Evolutionary conservation across 2,888 invertebrate genomes (phyloP), one percentile per base, ranked within the genome.

Genomic region (Sarcophaga subvicina): DNA sequence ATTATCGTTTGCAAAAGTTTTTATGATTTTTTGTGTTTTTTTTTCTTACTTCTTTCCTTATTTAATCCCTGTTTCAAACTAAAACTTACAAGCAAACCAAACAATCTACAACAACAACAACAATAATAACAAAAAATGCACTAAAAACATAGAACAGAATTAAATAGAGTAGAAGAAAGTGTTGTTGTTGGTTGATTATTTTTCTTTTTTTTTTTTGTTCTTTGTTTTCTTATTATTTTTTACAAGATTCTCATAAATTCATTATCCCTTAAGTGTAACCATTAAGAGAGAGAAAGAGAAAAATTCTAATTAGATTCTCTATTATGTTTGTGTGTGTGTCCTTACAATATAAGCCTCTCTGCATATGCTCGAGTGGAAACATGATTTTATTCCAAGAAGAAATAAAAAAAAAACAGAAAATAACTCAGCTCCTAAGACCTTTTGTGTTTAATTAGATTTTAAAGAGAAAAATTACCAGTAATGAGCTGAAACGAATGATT

Each of bases 271-370:
- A 75, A 86, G 82, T 82, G 75, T 49, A 69, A 54, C 67, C 79
- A 86, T 86, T 82, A 80, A 82, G 75, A 59, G 66, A 27, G 17
- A 12, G 54, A 54, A 5, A 79, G 82, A 76, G 75, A 54, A 1
- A 79, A 86, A 76, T 71, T 82, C 64, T 86, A 86, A 86, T 80
- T 82, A 82, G 66, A 80, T 82, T 82, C 79, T 69, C 75, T 80
- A 60, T 37, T 37, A n/a, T 62, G 5, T 59, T 8, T n/a, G 6
- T 76, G 25, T 66, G 71, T 66, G 14, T 25, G 10, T 45, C 17
- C 25, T 67, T 67, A 37, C 11, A 11, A 49, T 49, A 49, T 12
- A 12, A 49, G 54, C 17, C 14, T 54, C 17, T 54, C 14, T 54
- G 54, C 54, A 54, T 17, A 17, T 54, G 54, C 17, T 5, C 17